Base-by-base conservation (phyloP, 2,113 vertebrate species). In the Cygnus atratus region DNA sequence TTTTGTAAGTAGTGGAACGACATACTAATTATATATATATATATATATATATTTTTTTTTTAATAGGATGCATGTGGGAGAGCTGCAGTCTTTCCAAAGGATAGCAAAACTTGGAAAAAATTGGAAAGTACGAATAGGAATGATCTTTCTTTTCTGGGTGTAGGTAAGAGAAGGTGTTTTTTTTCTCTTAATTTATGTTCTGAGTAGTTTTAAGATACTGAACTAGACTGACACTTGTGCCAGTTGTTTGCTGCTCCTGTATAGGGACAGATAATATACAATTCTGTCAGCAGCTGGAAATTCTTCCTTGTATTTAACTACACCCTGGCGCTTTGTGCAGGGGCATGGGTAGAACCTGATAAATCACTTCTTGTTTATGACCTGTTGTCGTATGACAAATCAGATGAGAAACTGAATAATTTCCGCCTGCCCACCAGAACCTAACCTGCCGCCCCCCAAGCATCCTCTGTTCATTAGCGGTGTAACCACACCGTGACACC, bases 211-310 rank as follows among this genome's bases (percentile, higher is more conserved):
- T 50, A 68, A 37, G 14, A 75, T 37, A 46, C 11, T 7, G 20
- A 84, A 19, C 8, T 55, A 84, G 13, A 18, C 22, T 39, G 52
- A 39, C 2, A 7, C 18, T 88, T 87, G 66, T 68, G 43, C 15
- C 20, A 33, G 13, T 43, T 37, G 28, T 18, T 67, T 86, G 57
- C 48, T 74, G 70, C 3, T 54, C 25, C 31, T 37, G 1, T 44
- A 35, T 4, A 26, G 22, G 15, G 55, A 57, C 0, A 48, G 31
- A 8, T 14, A 74, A 41, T 4, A 37, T 0, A 25, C 10, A 3
- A 15, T 61, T 88, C 25, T 2, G 2, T n/a, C 43, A 28, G 33
- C 41, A 70, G 50, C 31, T 12, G 13, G 86, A 83, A 76, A 65
- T 67, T 22, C 21, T 63, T n/a, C 25, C 61, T 54, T 37, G 7